Evolutionary conservation across 2,113 vertebrate species (phyloP), one percentile per base, ranked within the genome.

Genomic region (Phoenicopterus ruber): DNA sequence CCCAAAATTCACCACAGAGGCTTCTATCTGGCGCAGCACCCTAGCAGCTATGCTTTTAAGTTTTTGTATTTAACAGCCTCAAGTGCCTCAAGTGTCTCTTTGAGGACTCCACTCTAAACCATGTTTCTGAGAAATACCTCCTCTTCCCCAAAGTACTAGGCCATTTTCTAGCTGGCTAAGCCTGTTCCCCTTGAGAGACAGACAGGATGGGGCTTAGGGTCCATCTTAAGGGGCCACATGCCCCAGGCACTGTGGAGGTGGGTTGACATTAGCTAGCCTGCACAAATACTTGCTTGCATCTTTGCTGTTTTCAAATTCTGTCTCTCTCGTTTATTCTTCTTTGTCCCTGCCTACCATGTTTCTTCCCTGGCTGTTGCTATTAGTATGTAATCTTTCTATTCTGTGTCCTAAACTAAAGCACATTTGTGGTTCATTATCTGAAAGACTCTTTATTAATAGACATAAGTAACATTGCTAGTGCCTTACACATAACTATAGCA

Each of bases 251-350:
- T 11, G 29, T 1, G 0, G 36, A 46, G 26, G 44, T 32, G 47
- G 44, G 80, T 84, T 95, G 92, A 77, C 90, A 44, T 88, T 90
- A 77, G 58, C 59, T 47, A 65, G n/a, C 59, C 88, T 88, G 88
- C 80, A 86, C 80, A 93, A 96, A 96, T 94, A 95, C 94, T 95
- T 95, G 65, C 69, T 88, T 92, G 76, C 72, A 93, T 95, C 82
- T 90, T 90, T 81, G 50, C 79, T 11, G 7, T 88, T 95, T 94
- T 91, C 44, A 86, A 61, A 92, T 91, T 91, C 78, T 90, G 70
- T 19, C 71, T 90, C 59, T 82, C 47, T 32, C 88, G 55, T 96
- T 96, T 96, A 52, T 59, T 52, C n/a, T 88, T 42, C 55, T 71
- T 79, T 90, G 61, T 92, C 61, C 36, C 94, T 94, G 72, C 47